Evolutionary conservation across 2,797 vertebrate species (phyloP).

Genomic region (Balearica regulorum): DNA sequence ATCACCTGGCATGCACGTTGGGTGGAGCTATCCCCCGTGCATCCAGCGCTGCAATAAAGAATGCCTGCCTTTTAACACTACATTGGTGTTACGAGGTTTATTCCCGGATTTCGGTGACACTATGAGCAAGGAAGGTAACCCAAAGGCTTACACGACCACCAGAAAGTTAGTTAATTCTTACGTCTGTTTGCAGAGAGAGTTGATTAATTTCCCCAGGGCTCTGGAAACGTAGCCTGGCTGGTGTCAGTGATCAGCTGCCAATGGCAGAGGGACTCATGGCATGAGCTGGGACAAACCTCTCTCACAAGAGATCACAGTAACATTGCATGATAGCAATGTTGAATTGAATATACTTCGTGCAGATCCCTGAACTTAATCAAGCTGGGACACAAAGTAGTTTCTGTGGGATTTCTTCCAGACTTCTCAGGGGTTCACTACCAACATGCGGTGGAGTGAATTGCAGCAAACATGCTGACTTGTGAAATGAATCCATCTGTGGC

Average conservation of each 20-base stretch:
- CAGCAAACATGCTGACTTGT: fast-evolving
- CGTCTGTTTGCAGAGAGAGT: neutral
- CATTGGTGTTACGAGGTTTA: too few species aligned
- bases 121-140: neutral
- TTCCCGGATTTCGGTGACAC: too few species aligned
- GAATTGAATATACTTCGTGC: too few species aligned
- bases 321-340: neutral
- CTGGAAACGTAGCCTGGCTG: neutral
- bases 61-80: too few species aligned
- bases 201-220: neutral
- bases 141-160: neutral
- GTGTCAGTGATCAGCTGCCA: neutral
- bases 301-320: neutral
- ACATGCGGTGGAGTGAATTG: neutral
- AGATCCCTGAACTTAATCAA: neutral
- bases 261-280: neutral
- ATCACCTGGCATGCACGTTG: too few species aligned
- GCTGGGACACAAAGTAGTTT: neutral
- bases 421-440: neutral
- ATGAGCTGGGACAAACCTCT: neutral
- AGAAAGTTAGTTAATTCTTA: neutral
- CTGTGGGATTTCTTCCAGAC: neutral
- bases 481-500: neutral
- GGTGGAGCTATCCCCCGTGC: too few species aligned
- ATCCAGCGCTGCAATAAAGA: too few species aligned